These are phyloP conservation scores for Cygnus buccinator DNA, from an alignment of 2,113 vertebrate genomes.

Conservation along the genomic window DNA sequence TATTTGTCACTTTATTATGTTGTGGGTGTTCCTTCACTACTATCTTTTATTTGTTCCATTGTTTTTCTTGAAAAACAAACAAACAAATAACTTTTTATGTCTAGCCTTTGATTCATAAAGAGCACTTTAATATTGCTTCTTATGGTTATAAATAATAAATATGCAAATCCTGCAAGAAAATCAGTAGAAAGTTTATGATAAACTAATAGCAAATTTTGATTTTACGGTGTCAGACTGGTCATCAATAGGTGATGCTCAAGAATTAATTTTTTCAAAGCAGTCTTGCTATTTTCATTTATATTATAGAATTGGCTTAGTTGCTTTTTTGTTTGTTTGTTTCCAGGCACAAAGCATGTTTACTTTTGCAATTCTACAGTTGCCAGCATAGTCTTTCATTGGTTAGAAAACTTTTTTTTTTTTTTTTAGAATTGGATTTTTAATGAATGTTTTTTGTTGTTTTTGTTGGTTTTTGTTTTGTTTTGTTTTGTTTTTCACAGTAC, in stretches of 20 bases:
- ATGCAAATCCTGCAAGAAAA: neutral
- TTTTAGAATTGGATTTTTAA: neutral
- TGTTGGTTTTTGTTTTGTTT: neutral
- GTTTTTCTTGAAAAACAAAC: neutral
- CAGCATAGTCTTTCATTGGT: neutral
- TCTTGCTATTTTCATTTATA: neutral
- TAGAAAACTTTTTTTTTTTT: neutral
- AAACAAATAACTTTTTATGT: no score
- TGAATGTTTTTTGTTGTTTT: neutral
- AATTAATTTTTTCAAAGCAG: neutral
- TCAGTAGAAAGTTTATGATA: neutral
- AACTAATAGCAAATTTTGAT: neutral
- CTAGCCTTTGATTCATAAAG: neutral
- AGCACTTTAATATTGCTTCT: neutral
- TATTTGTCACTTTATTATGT: neutral
- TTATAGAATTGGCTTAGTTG: neutral
- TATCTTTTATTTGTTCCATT: neutral
- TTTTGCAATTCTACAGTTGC: neutral
- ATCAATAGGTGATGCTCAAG: neutral
- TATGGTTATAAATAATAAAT: neutral
- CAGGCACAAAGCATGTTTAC: neutral
- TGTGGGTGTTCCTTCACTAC: neutral
- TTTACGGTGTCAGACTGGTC: neutral
- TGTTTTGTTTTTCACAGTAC: neutral
- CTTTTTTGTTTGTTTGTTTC: neutral